Base-by-base conservation (phyloP, 2,113 vertebrate species). In the Pagrus major region DNA sequence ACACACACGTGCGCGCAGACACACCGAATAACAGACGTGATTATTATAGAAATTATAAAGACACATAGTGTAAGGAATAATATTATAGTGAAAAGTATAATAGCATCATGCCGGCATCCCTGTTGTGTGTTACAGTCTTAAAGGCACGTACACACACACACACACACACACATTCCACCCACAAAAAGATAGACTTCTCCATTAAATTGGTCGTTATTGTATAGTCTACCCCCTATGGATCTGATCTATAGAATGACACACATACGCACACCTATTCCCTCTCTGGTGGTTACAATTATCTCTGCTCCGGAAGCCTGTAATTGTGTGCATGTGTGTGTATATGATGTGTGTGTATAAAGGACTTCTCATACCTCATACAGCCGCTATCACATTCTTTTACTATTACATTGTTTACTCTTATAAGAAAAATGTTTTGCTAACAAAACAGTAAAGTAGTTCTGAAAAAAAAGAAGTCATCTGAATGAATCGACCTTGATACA, bases 141-240 rank as follows among this genome's bases (percentile, higher is more conserved):
- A 55, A 37, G 27, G 5, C 55, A 41, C 39, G 18, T 23, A 55
- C 72, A 80, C 72, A 73, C 64, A 86, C 68, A 58, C 58, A 65
- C 39, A 71, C 58, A 71, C 33, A 71, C 76, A 58, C 56, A 75
- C 74, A 47, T 49, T 80, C 78, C 83, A 70, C 71, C 81, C 85
- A 73, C 72, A 18, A 75, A 85, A 81, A 90, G 58, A 88, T 12
- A 56, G 69, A 81, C 70, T 86, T 90, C 89, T 85, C 84, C 78
- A 90, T 93, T 89, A 93, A 91, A 93, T 91, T 92, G 92, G 77
- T 90, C 76, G 75, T 92, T 91, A 92, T 90, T 93, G 89, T 93
- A 81, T 86, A 67, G 86, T 80, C 86, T 52, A 68, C 90, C 88
- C 81, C 90, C 91, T 85, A 86, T 84, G 81, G 90, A 88, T 86